phyloP scores from a whole-genome alignment of 2,888 invertebrate species.

The Andricus curvator region DNA sequence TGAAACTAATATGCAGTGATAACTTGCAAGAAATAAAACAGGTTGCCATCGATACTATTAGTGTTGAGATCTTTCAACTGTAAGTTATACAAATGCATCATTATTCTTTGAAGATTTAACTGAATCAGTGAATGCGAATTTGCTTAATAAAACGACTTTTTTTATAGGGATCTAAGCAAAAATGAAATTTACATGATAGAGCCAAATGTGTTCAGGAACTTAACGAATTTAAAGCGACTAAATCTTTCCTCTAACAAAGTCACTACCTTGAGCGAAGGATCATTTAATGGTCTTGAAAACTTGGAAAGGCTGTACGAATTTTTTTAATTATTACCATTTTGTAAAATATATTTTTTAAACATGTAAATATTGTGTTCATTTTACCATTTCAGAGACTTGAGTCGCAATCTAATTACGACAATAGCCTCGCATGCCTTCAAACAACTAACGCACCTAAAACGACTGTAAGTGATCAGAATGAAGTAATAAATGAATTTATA shows the following conservation, averaged over 20 bases:
- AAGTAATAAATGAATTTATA: conserved; percentile 40
- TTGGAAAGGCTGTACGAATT: conserved; percentile 86
- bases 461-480: conserved; percentile 78
- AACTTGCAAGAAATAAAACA: conserved; percentile 81
- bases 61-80: conserved; percentile 83
- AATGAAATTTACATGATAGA: conserved; percentile 81
- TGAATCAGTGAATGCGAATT: conserved; percentile 7
- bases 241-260: conserved; percentile 86
- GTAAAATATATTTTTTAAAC: background rate
- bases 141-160: conserved; percentile 39
- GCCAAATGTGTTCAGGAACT: conserved; percentile 68
- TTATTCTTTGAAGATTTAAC: conserved; percentile 2
- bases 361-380: background rate
- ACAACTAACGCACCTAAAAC: conserved; percentile 86
- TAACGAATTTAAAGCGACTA: conserved; percentile 80
- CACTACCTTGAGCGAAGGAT: conserved; percentile 83
- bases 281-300: conserved; percentile 85
- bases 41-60: conserved; percentile 82
- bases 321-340: background rate
- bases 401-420: conserved; percentile 87
- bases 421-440: conserved; percentile 88
- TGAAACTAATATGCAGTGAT: conserved; percentile 84
- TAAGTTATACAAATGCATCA: conserved; percentile 77
- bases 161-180: conserved; percentile 83
- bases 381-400: conserved; percentile 84